A percentile compares a stretch with the other conserved stretches of the same genome.
Conservation (phyloP, 2,888 invertebrate species). For the Aphidoletes aphidimyza region DNA sequence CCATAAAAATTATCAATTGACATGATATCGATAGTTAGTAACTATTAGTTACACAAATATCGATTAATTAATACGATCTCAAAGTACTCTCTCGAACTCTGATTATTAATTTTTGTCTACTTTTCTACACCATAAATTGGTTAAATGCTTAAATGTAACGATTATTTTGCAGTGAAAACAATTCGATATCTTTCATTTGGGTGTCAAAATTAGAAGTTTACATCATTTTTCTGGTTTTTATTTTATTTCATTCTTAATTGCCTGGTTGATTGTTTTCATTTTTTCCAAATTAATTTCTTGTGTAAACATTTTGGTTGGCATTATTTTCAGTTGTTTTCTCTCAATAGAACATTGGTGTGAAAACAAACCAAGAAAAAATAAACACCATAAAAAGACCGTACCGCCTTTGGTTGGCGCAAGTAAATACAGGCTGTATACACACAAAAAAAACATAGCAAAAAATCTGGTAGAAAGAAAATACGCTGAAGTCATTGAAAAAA, state of each 20-base stretch:
- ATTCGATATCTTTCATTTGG: too few relatives aligned
- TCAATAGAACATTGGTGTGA: neutral
- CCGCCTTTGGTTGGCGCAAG: constrained; percentile 26
- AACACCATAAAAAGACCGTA: neutral
- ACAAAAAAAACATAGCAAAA: neutral
- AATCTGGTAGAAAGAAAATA: neutral
- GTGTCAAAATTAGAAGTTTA: constrained; percentile 24
- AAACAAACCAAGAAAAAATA: neutral
- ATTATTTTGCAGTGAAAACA: too few relatives aligned
- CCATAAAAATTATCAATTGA: too few relatives aligned
- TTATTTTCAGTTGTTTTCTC: neutral
- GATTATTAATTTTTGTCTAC: too few relatives aligned
- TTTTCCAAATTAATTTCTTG: neutral
- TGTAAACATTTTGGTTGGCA: constrained; percentile 1
- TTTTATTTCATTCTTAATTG: constrained; percentile 48
- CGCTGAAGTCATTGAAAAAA: constrained; percentile 36
- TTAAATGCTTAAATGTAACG: too few relatives aligned
- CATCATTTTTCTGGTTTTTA: neutral
- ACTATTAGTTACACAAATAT: too few relatives aligned
- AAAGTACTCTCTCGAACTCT: too few relatives aligned
- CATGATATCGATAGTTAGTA: too few relatives aligned
- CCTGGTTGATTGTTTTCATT: neutral
- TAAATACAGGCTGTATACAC: neutral
- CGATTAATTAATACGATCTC: too few relatives aligned
- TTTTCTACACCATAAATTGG: too few relatives aligned